Conservation (phyloP, 1,140 invertebrate genomes). For the Brachionus sp. region DNA sequence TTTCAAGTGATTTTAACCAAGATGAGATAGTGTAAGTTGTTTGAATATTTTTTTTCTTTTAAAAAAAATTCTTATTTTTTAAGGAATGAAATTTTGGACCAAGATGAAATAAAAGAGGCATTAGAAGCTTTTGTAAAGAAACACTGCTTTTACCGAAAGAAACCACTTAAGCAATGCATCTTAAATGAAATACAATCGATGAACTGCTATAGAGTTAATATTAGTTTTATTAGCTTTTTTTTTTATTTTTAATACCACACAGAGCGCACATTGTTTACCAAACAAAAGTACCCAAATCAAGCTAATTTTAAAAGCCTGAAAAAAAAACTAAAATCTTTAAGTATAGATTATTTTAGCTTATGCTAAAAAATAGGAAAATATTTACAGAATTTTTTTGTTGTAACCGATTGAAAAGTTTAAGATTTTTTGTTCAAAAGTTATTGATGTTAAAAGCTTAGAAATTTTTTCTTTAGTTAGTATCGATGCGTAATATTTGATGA, state of each 20-base stretch:
- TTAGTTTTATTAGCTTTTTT: constrained; percentile 4
- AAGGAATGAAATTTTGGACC: neutral
- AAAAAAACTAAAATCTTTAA: neutral
- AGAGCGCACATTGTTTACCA: neutral
- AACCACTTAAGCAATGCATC: neutral
- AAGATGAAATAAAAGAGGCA: neutral
- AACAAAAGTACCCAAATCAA: neutral
- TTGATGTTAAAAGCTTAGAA: too few relatives aligned
- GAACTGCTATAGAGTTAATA: constrained; percentile 32
- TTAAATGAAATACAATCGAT: neutral
- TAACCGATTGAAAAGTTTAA: too few relatives aligned
- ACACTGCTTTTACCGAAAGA: constrained; percentile 12
- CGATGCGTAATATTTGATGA: too few relatives aligned
- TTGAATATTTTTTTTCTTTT: neutral
- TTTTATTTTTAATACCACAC: neutral
- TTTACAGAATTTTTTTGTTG: too few relatives aligned
- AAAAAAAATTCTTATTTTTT: neutral
- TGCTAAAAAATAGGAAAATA: too few relatives aligned
- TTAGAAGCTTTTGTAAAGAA: neutral
- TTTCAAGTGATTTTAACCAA: neutral
- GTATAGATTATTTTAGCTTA: too few relatives aligned
- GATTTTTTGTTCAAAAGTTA: too few relatives aligned
- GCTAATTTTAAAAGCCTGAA: neutral
- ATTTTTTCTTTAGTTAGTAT: too few relatives aligned
- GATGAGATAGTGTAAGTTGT: constrained; percentile 7